These are phyloP conservation scores for Irena cyanogastra DNA, from an alignment of 2,113 vertebrate species.

Conservation along the genomic window DNA sequence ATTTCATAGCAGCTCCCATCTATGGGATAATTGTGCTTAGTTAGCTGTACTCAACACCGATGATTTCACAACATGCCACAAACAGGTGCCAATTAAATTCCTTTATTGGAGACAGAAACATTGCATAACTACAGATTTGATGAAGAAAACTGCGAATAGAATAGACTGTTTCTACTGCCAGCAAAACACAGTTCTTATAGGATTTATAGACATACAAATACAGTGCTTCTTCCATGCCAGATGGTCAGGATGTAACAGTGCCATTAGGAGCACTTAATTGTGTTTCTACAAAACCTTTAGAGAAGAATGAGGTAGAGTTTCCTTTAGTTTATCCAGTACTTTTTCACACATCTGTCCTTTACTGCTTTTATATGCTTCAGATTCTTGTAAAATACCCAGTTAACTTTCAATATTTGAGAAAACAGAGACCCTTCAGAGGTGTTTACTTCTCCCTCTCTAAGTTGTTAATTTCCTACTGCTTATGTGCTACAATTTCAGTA, in stretches of 20 bases:
- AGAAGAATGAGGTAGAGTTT: conserved; percentile 74
- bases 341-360: conserved; percentile 36
- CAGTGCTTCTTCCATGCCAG: conserved; percentile 60
- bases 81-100: conserved; percentile 58
- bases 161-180: conserved; percentile 60
- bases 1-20: not conserved
- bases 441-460: conserved; percentile 4
- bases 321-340: conserved; percentile 52
- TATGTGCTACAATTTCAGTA: not conserved
- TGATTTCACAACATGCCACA: conserved; percentile 26
- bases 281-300: conserved; percentile 70
- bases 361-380: conserved; percentile 8
- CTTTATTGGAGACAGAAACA: conserved; percentile 73
- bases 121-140: conserved; percentile 60
- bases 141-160: conserved; percentile 59
- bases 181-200: conserved; percentile 65
- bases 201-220: conserved; percentile 67
- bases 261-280: conserved; percentile 60
- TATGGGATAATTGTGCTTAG: not conserved
- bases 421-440: conserved; percentile 14
- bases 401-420: conserved; percentile 1
- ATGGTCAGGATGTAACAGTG: conserved; percentile 53
- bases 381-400: conserved; percentile 37
- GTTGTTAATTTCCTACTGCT: not conserved
- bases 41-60: not conserved